phyloP scores from a whole-genome alignment of 2,888 invertebrate genomes.

The Lasioglossum lativentre region DNA sequence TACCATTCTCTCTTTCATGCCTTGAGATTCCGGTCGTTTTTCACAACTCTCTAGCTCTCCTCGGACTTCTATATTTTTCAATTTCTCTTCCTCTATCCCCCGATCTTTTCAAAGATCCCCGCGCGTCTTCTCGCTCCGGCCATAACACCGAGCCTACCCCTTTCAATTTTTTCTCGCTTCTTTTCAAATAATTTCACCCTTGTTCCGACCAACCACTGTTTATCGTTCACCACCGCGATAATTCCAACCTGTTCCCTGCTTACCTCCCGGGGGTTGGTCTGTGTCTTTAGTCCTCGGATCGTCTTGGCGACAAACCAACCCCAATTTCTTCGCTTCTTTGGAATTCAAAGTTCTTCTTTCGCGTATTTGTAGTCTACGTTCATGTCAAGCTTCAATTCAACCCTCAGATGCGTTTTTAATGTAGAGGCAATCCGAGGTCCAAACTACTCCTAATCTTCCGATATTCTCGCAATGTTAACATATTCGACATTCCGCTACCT shows the following conservation, averaged over 20 bases:
- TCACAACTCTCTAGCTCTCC: conserved; percentile 1
- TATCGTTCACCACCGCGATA: conserved; percentile 3
- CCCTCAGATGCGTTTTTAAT: background rate
- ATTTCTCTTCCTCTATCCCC: conserved; percentile 1
- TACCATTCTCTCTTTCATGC: conserved; percentile 20
- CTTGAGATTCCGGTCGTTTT: background rate
- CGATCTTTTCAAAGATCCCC: conserved; percentile 2
- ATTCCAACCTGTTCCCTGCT: background rate
- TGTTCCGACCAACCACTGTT: background rate
- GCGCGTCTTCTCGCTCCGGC: background rate
- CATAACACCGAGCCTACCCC: background rate
- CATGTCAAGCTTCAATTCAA: background rate
- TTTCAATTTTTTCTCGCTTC: conserved; percentile 8
- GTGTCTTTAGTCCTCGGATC: conserved; percentile 3
- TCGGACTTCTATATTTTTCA: background rate
- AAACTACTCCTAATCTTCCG: background rate
- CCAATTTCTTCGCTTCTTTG: background rate
- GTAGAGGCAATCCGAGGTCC: background rate
- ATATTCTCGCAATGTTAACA: too few species aligned
- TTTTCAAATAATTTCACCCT: background rate
- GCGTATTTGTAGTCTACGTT: background rate
- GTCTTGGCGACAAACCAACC: background rate
- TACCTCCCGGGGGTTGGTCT: background rate
- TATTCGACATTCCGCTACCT: too few species aligned
- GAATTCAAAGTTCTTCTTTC: too few species aligned